Evolutionary conservation across 2,888 invertebrate species (phyloP).

Genomic region (Tetrapedia diversipes): DNA sequence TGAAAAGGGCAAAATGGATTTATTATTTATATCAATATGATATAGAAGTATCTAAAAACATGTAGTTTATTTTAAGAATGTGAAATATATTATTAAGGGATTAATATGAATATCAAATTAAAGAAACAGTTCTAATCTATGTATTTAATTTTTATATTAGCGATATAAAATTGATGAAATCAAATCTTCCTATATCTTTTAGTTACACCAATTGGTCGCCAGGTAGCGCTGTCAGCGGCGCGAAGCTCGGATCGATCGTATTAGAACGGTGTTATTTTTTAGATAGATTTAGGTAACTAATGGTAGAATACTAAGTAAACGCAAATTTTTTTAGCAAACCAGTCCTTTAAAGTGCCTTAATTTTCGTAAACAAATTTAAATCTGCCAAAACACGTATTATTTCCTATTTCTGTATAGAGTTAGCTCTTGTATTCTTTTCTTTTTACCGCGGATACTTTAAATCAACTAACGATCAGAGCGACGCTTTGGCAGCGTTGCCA

Average conservation of each 20-base stretch:
- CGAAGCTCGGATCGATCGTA: conserved; percentile 77
- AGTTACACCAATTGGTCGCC: conserved; percentile 11
- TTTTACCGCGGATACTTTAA: conserved; percentile 82
- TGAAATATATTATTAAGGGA: neutral
- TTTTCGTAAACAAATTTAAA: conserved; percentile 11
- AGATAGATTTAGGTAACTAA: conserved; percentile 69
- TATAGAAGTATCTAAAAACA: neutral
- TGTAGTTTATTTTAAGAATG: neutral
- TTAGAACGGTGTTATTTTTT: conserved; percentile 74
- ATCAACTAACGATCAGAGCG: conserved; percentile 79
- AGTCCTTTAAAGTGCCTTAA: neutral
- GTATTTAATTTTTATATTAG: conserved; percentile 2
- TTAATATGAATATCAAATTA: neutral
- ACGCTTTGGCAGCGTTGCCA: conserved; percentile 77
- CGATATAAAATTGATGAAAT: conserved; percentile 43
- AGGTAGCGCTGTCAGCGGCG: conserved; percentile 67
- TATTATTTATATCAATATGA: neutral
- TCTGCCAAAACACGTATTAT: conserved; percentile 41
- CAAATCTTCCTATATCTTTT: conserved; percentile 47
- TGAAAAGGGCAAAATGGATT: neutral
- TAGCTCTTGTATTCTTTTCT: conserved; percentile 78
- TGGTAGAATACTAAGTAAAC: conserved; percentile 36
- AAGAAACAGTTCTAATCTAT: conserved; percentile 16
- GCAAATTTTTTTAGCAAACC: conserved; percentile 55
- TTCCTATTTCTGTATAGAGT: conserved; percentile 53